These are phyloP conservation scores for Oncorhynchus gorbuscha DNA, from an alignment of 2,113 vertebrate species.

Conservation along the genomic window DNA sequence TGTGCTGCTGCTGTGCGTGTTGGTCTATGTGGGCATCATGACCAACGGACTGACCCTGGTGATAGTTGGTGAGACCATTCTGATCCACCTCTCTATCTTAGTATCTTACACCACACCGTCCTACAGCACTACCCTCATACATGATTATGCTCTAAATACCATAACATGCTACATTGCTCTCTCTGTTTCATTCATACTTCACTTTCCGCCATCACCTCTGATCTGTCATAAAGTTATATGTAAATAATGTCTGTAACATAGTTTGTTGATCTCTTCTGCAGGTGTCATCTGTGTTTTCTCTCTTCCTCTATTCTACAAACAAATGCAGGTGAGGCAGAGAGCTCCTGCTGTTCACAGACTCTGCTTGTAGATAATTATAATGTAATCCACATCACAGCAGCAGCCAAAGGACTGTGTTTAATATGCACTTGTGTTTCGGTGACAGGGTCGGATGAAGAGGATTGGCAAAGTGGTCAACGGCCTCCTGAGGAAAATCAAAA, in stretches of 20 bases:
- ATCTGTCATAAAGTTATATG: neutral
- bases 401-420: neutral
- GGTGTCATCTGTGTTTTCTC: conserved; percentile 85
- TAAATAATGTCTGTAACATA: neutral
- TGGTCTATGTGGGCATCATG: conserved; percentile 81
- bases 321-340: conserved; percentile 80
- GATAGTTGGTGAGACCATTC: conserved; percentile 77
- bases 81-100: neutral
- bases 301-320: conserved; percentile 84
- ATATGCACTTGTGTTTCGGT: conserved; percentile 2
- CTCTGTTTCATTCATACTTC: no score
- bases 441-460: conserved; percentile 82
- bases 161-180: no score
- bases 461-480: conserved; percentile 70
- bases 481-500: conserved; percentile 77
- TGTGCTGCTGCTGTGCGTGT: conserved; percentile 81
- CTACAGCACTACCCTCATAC: neutral
- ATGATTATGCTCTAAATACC: neutral
- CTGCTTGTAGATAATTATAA: no score
- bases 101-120: neutral
- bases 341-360: neutral
- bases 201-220: neutral
- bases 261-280: conserved; percentile 46
- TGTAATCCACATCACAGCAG: neutral
- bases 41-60: conserved; percentile 86